phyloP scores from a whole-genome alignment of 2,888 invertebrate species.

The Heliconius aoede region DNA sequence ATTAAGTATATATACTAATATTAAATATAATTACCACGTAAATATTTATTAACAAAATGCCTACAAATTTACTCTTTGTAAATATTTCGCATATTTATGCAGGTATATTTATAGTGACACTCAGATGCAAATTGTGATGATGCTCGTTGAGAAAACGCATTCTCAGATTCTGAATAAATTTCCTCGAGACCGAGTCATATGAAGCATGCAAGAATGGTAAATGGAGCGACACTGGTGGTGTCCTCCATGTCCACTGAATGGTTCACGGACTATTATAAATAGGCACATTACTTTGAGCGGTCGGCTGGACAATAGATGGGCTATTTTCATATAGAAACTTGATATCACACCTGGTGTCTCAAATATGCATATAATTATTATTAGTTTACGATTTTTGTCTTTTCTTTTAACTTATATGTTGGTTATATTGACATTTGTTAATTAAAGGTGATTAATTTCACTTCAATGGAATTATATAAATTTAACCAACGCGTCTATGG shows the following conservation, averaged over 20 bases:
- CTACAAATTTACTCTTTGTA: neutral
- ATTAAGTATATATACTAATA: neutral
- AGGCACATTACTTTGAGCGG: conserved; percentile 51
- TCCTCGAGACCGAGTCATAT: conserved; percentile 56
- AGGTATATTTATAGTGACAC: neutral
- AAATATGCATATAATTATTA: conserved; percentile 4
- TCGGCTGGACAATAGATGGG: conserved; percentile 48
- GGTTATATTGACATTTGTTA: neutral
- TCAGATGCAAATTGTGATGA: conserved; percentile 37
- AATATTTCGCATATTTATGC: neutral
- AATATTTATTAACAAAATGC: neutral
- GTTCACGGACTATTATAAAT: conserved; percentile 62
- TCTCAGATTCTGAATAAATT: conserved; percentile 46
- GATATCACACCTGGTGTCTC: neutral
- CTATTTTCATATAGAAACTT: conserved; percentile 31
- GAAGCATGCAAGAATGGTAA: conserved; percentile 71
- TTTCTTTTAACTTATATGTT: neutral
- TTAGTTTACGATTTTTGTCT: neutral
- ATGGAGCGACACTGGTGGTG: conserved; percentile 68
- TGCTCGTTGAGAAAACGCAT: conserved; percentile 41
- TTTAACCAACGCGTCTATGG: neutral
- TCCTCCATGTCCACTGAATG: conserved; percentile 74
- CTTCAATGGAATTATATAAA: neutral
- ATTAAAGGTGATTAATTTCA: neutral
- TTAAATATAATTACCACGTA: neutral